Base-by-base conservation (phyloP, 2,113 vertebrate species). In the Casuarius casuarius region DNA sequence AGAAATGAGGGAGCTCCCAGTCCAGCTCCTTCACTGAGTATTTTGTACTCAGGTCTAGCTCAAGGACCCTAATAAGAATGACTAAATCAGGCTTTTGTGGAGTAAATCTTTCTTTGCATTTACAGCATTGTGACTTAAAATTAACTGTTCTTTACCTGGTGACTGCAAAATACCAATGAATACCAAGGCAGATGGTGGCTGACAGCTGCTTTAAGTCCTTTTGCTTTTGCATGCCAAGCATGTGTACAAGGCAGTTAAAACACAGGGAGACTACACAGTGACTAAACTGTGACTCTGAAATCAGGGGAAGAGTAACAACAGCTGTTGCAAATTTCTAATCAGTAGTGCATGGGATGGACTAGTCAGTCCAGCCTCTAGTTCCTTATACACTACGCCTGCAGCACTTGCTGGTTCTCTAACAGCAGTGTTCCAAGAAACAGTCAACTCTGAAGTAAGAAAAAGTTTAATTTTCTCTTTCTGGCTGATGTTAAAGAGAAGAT, bases 381-480 rank as follows among this genome's bases (percentile, higher is more conserved):
- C 25, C 52, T 21, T 40, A 12, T 28, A 19, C 56, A 56, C 26
- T 40, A 65, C 10, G 5, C 35, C 28, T 44, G 18, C 33, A 48
- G 18, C 38, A 71, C 8, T 12, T 51, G 19, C 40, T 9, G 15
- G 9, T 44, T 59, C 46, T 20, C 35, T 46, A 14, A 38, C 33
- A 44, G 62, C 52, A 56, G 6, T 11, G 35, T 33, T 33, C 23
- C 58, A 48, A 40, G 21, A 11, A 56, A 38, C 33, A 66, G 22
- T 44, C 29, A 42, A 49, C 15, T 68, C 62, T 23, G 13, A 10
- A 13, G 10, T 31, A 20, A 10, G 33, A 59, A 54, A 59, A 18
- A 33, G 70, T 85, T 91, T 89, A 89, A 72, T 91, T 82, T 74
- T 74, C 26, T 91, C 40, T 40, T 94, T 25, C 84, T 92, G 79